Evolutionary conservation across 2,113 vertebrate genomes (phyloP), one percentile per base, ranked within the genome.

Genomic region (Zootoca vivipara): DNA sequence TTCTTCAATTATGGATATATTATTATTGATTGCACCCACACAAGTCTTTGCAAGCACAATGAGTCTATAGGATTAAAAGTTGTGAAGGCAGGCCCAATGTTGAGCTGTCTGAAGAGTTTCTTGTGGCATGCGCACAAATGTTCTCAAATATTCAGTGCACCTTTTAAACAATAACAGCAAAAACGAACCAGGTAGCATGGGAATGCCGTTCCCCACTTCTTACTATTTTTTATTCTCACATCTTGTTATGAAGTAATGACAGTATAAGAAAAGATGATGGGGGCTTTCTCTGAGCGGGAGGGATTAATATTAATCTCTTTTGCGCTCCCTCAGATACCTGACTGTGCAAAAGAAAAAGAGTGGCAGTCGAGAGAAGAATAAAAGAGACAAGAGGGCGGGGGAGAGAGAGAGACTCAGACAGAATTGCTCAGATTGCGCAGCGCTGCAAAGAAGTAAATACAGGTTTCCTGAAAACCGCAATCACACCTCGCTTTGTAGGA

Each of bases 401-500:
- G 15, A 73, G 15, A 7, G 15, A 7, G 28, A 78, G 26, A 82
- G 30, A 8, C 80, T 42, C 7, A 52, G 78, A 38, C 15, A 12
- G 4, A 33, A 79, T 78, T 84, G 22, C 58, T 82, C 2, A 67
- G 67, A 9, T 78, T 38, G 74, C 56, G 5, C 82, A 3, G 85
- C 87, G 70, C 0, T 86, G 69, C 80, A 82, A n/a, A 0, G 85
- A 18, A 64, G 89, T 40, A 90, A 88, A 87, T 69, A 62, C 15
- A 82, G 40, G 88, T 56, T 12, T 73, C 15, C 40, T 12, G 24
- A 85, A 86, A 90, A 20, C 15, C 38, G 69, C 64, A 88, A 70
- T 86, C 85, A 26, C 64, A 79, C 1, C 35, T 93, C 77, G 65
- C 1, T 78, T 58, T 67, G 16, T 92, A 92, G 91, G 30, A 70